A percentile compares a stretch with the other conserved stretches of the same genome.
These are phyloP conservation scores for Cebus imitator DNA, from an alignment of 2,113 vertebrate species.

Conservation along the genomic window DNA sequence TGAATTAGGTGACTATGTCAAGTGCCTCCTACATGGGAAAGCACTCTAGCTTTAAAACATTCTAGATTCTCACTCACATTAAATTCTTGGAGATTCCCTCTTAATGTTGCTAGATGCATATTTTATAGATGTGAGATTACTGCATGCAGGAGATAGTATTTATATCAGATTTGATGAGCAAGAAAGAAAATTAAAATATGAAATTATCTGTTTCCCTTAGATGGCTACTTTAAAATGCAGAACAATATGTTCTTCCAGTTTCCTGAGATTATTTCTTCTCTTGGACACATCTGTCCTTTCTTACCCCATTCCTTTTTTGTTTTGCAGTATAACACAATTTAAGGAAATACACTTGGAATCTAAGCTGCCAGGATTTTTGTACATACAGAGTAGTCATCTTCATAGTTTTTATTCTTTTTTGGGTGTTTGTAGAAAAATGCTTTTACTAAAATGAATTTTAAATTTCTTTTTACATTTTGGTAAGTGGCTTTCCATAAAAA, in stretches of 20 bases:
- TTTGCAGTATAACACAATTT: background rate
- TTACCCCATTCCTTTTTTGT: background rate
- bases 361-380: background rate
- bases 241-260: accelerated
- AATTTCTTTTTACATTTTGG: background rate
- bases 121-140: background rate
- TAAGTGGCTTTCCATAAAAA: background rate
- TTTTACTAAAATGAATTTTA: background rate
- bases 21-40: background rate
- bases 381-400: background rate
- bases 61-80: background rate
- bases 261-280: background rate
- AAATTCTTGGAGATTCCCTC: background rate
- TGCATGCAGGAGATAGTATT: background rate
- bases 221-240: background rate
- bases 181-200: background rate
- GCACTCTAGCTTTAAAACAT: background rate
- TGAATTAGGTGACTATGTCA: background rate
- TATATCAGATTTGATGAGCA: background rate
- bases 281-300: background rate
- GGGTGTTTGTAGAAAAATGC: background rate
- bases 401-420: background rate
- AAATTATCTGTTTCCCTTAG: background rate
- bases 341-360: background rate
- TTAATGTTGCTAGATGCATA: background rate